Evolutionary conservation across 2,113 vertebrate genomes (phyloP), one percentile per base, ranked within the genome.

Genomic region (Tamias sibiricus): DNA sequence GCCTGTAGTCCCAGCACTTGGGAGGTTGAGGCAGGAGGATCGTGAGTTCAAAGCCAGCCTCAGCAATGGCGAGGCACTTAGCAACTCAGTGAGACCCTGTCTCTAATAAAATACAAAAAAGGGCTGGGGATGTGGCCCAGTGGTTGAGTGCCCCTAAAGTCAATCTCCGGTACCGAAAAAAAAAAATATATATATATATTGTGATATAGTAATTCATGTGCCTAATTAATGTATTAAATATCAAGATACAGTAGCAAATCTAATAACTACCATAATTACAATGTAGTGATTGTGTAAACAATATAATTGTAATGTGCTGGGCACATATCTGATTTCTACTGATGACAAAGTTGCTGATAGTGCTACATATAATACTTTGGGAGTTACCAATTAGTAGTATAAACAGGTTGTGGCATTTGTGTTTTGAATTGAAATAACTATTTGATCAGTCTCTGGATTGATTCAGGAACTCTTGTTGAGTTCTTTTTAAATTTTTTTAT

Each of bases 181-280:
- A n/a, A n/a, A n/a, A n/a, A n/a, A n/a, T n/a, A n/a, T n/a, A n/a
- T n/a, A n/a, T n/a, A n/a, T n/a, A n/a, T n/a, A n/a, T 22, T 72
- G 37, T 71, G 11, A 74, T 49, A 37, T 8, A 9, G 14, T 49
- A 66, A 69, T 77, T 79, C 5, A 10, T 80, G 26, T 44, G 10
- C 68, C 47, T 80, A 35, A 92, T 96, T 90, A 90, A 52, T 79
- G 79, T 28, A 14, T 17, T 94, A 85, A 90, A 44, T 64, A 85
- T 76, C 35, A 76, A 91, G 72, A 62, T 75, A 82, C 22, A 71
- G 44, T 66, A 64, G 81, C 40, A 79, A 97, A 90, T 69, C 20
- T 69, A 83, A 57, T 57, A 59, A 76, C 16, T 49, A 57, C 30
- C 49, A 71, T 42, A 54, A 72, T 91, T 71, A 76, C 68, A 74